Conservation (phyloP, 1,140 invertebrate genomes). For the Potamilus streckersoni region DNA sequence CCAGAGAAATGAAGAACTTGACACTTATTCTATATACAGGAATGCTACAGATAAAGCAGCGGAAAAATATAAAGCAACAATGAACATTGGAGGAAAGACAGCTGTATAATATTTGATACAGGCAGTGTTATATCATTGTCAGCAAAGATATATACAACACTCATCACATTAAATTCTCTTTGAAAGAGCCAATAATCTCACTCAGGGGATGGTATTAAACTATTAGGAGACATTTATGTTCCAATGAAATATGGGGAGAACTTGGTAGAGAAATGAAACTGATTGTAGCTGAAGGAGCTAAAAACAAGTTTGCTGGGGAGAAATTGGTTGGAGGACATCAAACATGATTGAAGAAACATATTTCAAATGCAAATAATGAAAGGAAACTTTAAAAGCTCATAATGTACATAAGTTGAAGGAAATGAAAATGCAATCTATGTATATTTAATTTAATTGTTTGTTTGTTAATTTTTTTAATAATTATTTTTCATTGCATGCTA, state of each 20-base stretch:
- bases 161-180: neutral
- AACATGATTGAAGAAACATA: constrained; percentile 13
- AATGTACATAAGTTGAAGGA: neutral
- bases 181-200: neutral
- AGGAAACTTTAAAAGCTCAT: neutral
- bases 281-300: constrained; percentile 7
- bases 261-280: neutral
- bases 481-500: too few relatives aligned
- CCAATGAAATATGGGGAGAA: neutral
- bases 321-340: constrained; percentile 19
- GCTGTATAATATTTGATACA: constrained; percentile 14
- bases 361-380: neutral
- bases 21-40: neutral
- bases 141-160: constrained; percentile 3
- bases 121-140: constrained; percentile 10
- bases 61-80: neutral
- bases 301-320: constrained; percentile 20
- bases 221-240: neutral
- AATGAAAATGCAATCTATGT: constrained; percentile 2
- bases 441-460: too few relatives aligned
- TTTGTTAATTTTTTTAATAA: too few relatives aligned
- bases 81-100: neutral
- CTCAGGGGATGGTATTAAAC: constrained; percentile 5
- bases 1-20: constrained; percentile 2
- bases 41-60: neutral